Evolutionary conservation across 2,888 invertebrate species (phyloP), one percentile per base, ranked within the genome.

Genomic region (Protonemura montana): DNA sequence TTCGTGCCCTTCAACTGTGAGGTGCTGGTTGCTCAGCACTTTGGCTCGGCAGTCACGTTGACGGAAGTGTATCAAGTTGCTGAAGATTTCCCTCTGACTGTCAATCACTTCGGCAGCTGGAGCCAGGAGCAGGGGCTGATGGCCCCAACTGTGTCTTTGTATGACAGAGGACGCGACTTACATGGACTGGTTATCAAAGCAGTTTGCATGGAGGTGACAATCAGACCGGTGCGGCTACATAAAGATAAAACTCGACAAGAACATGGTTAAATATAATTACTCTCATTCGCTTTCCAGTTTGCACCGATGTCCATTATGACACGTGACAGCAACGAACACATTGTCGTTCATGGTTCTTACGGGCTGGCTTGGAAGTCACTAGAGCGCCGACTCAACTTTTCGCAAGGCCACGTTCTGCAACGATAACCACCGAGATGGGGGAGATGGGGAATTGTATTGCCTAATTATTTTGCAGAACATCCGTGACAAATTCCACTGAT

Each of bases 1-100:
- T 76, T 85, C 82, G 77, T 87, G 28, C 87, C 85, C 16, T 87
- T 87, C 42, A 59, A 87, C 85, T 87, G 87, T 77, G 76, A 85
- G 82, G 85, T 85, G 29, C 76, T 87, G 59, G 87, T 82, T 26
- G 87, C 82, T 25, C 27, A 85, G 30, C n/a, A 26, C 25, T 6
- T 59, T 26, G 82, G 30, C n/a, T 41, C 26, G 26, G 76, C 21
- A 28, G 41, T 83, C 7, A 21, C 10, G 0, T 28, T 87, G 35
- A 87, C 83, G 5, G 87, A 87, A 41, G 83, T 87, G 21, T 87
- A 86, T 78, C 27, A 41, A 25, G 42, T 86, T 2, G 27, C 35
- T 21, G 77, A 35, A 10, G 28, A 41, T 2, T 25, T 41, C 5
- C 85, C 85, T 16, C 78, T 86, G 82, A 82, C 35, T 21, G 28